These are phyloP conservation scores for Lophius piscatorius DNA, from an alignment of 2,113 vertebrate genomes.

Conservation along the genomic window DNA sequence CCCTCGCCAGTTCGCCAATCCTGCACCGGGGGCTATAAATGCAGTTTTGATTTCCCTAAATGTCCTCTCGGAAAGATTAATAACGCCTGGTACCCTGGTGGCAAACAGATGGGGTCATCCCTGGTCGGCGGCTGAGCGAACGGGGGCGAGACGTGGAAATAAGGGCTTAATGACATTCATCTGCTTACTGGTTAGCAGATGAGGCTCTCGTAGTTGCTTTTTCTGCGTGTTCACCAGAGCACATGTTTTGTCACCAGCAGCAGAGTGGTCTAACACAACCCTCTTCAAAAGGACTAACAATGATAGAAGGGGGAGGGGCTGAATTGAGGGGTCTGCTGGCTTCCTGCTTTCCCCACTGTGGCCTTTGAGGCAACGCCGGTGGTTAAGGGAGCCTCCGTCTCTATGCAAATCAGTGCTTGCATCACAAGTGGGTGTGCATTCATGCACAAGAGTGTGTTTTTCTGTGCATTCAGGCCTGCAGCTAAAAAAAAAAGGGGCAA, in stretches of 20 bases:
- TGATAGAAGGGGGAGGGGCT: constrained; percentile 12
- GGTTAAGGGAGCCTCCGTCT: constrained; percentile 53
- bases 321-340: constrained; percentile 33
- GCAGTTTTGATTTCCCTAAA: constrained; percentile 67
- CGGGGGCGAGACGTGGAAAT: constrained; percentile 36
- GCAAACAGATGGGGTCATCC: constrained; percentile 60
- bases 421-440: constrained; percentile 52
- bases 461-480: constrained; percentile 20
- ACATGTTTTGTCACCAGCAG: constrained; percentile 56
- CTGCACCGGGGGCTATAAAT: constrained; percentile 63
- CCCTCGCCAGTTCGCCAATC: constrained; percentile 51
- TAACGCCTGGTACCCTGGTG: constrained; percentile 44
- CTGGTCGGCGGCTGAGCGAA: constrained; percentile 37
- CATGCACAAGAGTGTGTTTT: constrained; percentile 29
- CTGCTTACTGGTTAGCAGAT: constrained; percentile 32
- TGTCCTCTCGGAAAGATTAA: constrained; percentile 63
- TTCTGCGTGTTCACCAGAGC: constrained; percentile 39
- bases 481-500: constrained; percentile 40
- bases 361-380: constrained; percentile 59
- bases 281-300: constrained; percentile 41
- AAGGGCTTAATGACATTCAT: constrained; percentile 49
- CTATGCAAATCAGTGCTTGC: constrained; percentile 66
- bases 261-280: constrained; percentile 48
- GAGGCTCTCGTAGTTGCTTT: constrained; percentile 44
- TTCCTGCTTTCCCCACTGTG: constrained; percentile 60